Percentiles rank a stretch among this genome's conserved stretches.
Conservation (phyloP, 2,888 invertebrate genomes). For the Meloe dianella region DNA sequence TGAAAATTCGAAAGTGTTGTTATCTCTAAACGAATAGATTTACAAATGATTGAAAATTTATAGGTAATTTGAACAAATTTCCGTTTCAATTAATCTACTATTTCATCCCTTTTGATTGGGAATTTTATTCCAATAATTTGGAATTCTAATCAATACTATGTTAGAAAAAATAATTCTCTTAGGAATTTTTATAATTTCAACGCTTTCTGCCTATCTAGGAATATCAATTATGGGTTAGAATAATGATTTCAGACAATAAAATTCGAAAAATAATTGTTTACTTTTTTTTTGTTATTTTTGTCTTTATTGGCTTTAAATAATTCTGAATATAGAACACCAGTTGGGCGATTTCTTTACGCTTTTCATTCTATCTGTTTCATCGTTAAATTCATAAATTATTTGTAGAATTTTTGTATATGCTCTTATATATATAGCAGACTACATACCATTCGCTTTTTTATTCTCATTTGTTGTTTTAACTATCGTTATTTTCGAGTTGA, state of each 20-base stretch:
- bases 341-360: not conserved
- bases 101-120: not conserved
- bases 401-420: not conserved
- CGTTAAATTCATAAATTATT: not conserved
- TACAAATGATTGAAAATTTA: not conserved
- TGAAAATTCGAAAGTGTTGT: too few species aligned
- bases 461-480: slow-evolving; percentile 9
- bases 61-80: slow-evolving; percentile 9
- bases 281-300: not conserved
- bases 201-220: slow-evolving; percentile 5
- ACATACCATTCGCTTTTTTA: not conserved
- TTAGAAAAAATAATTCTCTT: not conserved
- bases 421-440: not conserved
- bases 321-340: not conserved
- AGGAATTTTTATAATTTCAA: not conserved
- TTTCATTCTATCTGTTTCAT: not conserved
- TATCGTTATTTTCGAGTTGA: slow-evolving; percentile 21
- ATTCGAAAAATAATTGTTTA: not conserved
- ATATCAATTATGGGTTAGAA: not conserved
- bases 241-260: not conserved
- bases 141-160: not conserved
- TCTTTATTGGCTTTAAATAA: not conserved
- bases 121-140: not conserved
- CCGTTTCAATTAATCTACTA: slow-evolving; percentile 24
- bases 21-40: not conserved